phyloP scores from a whole-genome alignment of 2,888 invertebrate genomes.

The Dermolepida albohirtum region DNA sequence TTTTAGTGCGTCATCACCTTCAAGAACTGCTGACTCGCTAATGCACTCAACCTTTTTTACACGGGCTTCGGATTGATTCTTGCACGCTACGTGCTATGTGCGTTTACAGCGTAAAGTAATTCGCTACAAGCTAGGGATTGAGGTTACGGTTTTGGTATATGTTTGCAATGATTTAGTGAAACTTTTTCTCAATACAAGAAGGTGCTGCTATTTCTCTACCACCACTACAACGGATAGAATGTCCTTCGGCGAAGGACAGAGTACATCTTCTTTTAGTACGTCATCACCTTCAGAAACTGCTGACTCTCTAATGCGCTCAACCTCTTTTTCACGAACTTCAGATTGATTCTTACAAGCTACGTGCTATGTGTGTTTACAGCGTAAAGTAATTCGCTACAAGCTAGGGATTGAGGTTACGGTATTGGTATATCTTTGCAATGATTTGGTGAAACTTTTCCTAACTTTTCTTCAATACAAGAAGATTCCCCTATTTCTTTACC shows the following conservation, averaged over 20 bases:
- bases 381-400: slow-evolving; percentile 67
- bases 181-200: slow-evolving; percentile 74
- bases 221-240: no score
- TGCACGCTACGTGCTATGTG: slow-evolving; percentile 69
- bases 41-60: slow-evolving; percentile 67
- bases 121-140: slow-evolving; percentile 66
- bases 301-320: slow-evolving; percentile 66
- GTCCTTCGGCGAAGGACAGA: slow-evolving; percentile 58
- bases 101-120: slow-evolving; percentile 67
- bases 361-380: slow-evolving; percentile 68
- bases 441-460: slow-evolving; percentile 71
- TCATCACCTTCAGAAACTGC: slow-evolving; percentile 65
- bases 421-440: slow-evolving; percentile 65
- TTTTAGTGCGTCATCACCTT: slow-evolving; percentile 65
- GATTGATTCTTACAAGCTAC: slow-evolving; percentile 67
- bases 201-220: slow-evolving; percentile 70
- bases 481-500: slow-evolving; percentile 70
- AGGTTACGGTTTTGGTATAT: slow-evolving; percentile 62
- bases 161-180: slow-evolving; percentile 68
- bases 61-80: slow-evolving; percentile 64
- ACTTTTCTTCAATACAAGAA: slow-evolving; percentile 71
- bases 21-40: slow-evolving; percentile 62
- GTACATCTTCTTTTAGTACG: slow-evolving; percentile 61
- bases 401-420: slow-evolving; percentile 62
- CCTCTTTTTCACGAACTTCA: slow-evolving; percentile 64